Base-by-base conservation (phyloP, 1,140 invertebrate species). In the Apis laboriosa region DNA sequence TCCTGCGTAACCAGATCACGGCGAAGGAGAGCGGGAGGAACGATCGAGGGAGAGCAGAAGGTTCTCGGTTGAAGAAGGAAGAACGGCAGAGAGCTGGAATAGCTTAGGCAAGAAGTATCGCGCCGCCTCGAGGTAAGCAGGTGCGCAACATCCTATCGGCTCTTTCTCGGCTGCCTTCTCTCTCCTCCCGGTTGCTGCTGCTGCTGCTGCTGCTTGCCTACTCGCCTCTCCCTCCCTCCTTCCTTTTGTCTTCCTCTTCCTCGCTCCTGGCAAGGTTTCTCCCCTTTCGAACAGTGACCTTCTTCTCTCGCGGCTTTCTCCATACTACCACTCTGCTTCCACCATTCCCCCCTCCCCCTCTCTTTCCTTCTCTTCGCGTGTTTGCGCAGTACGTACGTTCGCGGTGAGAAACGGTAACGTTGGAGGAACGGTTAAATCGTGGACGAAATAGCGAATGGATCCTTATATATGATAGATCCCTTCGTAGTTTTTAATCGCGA, bases 51-150 rank as follows among this genome's bases (percentile, higher is more conserved):
- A 8, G 0, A 49, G 78, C 34, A n/a, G 34, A 34, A 34, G 3
- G 34, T 34, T 34, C 28, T 28, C 56, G 66, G 34, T 55, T 12
- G 19, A 28, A 12, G 17, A 2, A 49, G 68, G 49, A 5, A 15
- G 28, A 58, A 73, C 28, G 9, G 51, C 28, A 64, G 58, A 60
- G 76, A 88, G 77, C 70, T 56, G 84, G 74, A 86, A 76, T 76
- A 87, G 80, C 77, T 84, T 76, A 87, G 80, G 71, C 80, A 80
- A 89, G 83, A 84, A 87, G 83, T 66, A 76, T 77, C 73, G 49
- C 51, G 77, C 87, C 87, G 89, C 90, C 90, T 82, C 34, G 81
- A 77, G 90, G 90, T 91, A 82, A 90, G 90, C 90, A 92, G 91
- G 90, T 91, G 90, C 90, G 84, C 87, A 82, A 83, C 84, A 84